These are phyloP conservation scores for Hirtodrosophila confusa DNA, from an alignment of 2,888 invertebrate genomes.

Conservation along the genomic window DNA sequence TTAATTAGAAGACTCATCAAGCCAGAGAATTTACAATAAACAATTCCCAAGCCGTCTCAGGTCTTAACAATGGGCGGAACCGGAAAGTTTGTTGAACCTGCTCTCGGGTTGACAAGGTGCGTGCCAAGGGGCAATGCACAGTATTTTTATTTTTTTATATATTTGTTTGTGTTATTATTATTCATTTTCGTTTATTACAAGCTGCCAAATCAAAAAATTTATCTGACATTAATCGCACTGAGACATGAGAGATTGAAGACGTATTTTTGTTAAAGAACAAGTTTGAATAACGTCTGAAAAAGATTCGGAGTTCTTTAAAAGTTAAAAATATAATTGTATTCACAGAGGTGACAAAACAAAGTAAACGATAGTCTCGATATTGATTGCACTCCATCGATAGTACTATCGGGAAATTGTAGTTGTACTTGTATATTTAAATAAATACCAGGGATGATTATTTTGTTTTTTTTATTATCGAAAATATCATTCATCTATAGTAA, in stretches of 20 bases:
- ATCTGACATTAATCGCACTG: slow-evolving; percentile 43
- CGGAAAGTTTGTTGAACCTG: slow-evolving; percentile 56
- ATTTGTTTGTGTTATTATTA: slow-evolving; percentile 12
- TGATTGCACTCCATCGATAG: too few relatives aligned
- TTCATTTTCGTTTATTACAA: slow-evolving; percentile 31
- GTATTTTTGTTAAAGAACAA: slow-evolving; percentile 14
- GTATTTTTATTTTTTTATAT: not conserved
- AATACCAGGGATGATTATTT: too few relatives aligned
- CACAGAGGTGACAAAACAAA: too few relatives aligned
- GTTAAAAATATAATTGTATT: too few relatives aligned
- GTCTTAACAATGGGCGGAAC: slow-evolving; percentile 50
- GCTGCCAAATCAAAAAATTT: slow-evolving; percentile 27
- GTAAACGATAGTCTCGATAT: too few relatives aligned
- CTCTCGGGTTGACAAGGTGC: slow-evolving; percentile 47
- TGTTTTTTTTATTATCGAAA: too few relatives aligned
- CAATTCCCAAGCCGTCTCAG: slow-evolving; percentile 14
- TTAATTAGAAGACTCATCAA: slow-evolving; percentile 72
- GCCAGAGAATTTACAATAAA: slow-evolving; percentile 41
- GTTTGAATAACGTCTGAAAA: slow-evolving; percentile 1
- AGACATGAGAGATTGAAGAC: slow-evolving; percentile 39
- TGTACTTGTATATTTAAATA: too few relatives aligned
- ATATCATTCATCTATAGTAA: too few relatives aligned
- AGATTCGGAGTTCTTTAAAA: too few relatives aligned
- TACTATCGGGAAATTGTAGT: too few relatives aligned
- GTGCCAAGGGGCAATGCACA: slow-evolving; percentile 42